A percentile compares a stretch with the other conserved stretches of the same genome.
phyloP scores from a whole-genome alignment of 2,797 vertebrate genomes.

The Catamblyrhynchus diadema region DNA sequence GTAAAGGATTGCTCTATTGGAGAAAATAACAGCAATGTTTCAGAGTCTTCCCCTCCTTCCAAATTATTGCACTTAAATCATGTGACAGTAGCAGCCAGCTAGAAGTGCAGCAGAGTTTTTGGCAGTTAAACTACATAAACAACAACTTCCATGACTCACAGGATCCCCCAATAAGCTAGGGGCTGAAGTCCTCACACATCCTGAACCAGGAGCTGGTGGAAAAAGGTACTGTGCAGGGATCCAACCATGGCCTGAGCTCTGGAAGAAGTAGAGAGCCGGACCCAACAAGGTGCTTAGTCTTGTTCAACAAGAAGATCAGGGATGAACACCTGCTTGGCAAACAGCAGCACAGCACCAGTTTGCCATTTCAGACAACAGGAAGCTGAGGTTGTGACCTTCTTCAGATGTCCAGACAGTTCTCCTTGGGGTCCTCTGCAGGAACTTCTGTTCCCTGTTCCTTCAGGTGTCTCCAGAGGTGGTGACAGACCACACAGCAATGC shows the following conservation, averaged over 20 bases:
- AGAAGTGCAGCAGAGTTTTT: neutral
- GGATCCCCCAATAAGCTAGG: neutral
- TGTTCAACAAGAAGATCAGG: neutral
- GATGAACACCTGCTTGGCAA: neutral
- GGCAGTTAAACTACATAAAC: neutral
- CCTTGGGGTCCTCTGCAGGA: neutral
- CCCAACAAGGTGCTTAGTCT: neutral
- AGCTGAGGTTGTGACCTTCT: neutral
- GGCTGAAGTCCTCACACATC: neutral
- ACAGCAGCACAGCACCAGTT: neutral
- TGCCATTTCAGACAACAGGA: neutral
- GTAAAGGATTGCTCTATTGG: neutral
- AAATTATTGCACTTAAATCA: neutral
- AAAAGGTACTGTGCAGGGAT: rapidly evolving
- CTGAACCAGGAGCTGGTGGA: neutral
- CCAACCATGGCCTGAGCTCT: neutral
- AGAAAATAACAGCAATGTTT: neutral
- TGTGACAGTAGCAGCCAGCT: neutral
- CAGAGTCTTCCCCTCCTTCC: neutral
- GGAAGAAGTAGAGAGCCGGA: neutral
- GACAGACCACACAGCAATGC: neutral
- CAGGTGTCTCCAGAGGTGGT: neutral
- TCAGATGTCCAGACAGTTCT: neutral
- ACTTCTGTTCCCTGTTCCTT: neutral
- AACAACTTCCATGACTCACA: neutral